Evolutionary conservation across 1,140 invertebrate genomes (phyloP).

Genomic region (Propsilocerus akamusi): DNA sequence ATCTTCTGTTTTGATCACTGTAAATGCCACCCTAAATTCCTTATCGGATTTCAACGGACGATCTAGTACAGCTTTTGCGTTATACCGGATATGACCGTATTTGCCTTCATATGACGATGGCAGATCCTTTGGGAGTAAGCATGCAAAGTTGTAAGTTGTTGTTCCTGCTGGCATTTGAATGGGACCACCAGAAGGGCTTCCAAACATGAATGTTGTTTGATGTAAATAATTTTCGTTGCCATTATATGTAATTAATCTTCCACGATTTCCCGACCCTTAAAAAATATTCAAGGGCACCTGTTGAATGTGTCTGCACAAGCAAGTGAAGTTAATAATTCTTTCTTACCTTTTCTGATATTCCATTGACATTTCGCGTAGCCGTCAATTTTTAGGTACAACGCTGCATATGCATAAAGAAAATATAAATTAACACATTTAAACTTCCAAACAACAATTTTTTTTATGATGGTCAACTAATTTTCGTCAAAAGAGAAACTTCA

Average conservation of each 20-base stretch:
- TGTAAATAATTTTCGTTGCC: neutral
- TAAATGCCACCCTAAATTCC: neutral
- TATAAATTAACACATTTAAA: neutral
- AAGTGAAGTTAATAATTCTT: neutral
- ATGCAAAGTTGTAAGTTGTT: neutral
- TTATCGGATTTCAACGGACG: neutral
- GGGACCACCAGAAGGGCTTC: neutral
- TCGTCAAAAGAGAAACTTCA: neutral
- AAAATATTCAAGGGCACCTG: neutral
- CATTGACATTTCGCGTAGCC: neutral
- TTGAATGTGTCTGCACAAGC: neutral
- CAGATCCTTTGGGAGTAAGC: neutral
- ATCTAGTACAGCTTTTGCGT: neutral
- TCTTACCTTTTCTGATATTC: neutral
- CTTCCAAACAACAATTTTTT: neutral
- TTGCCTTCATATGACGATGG: slow-evolving; percentile 4
- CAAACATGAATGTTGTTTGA: neutral
- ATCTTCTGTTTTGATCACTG: neutral
- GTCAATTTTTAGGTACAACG: neutral
- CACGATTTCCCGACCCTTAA: neutral
- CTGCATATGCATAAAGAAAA: neutral
- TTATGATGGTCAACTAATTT: neutral
- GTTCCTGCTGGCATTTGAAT: neutral
- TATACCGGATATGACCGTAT: slow-evolving; percentile 3
- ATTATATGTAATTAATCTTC: neutral